Evolutionary conservation across 2,888 invertebrate species (phyloP).

Genomic region (Limnephilus auricula): DNA sequence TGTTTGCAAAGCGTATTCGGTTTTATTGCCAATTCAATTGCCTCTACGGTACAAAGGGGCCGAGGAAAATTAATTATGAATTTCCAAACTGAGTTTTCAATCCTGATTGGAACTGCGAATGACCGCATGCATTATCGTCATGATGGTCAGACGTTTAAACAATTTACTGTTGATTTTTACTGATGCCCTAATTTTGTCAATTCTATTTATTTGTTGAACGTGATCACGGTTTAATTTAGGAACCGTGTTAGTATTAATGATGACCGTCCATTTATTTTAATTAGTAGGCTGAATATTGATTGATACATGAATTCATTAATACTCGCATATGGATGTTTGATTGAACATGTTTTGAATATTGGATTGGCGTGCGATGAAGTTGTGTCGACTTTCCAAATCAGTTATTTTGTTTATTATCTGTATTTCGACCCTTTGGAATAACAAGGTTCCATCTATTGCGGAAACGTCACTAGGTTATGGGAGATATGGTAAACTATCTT

Average conservation of each 20-base stretch:
- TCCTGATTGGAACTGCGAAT: not conserved
- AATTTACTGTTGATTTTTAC: not conserved
- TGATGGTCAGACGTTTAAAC: not conserved
- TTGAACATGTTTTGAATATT: not conserved
- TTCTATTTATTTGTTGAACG: not conserved
- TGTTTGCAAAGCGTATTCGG: constrained; percentile 38
- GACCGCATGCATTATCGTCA: not conserved
- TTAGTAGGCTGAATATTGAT: not conserved
- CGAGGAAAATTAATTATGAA: constrained; percentile 35
- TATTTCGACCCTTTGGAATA: too few relatives aligned
- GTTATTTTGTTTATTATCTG: too few relatives aligned
- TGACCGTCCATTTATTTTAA: not conserved
- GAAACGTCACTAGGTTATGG: too few relatives aligned
- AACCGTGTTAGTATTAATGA: not conserved
- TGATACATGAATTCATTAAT: not conserved
- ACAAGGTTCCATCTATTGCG: too few relatives aligned
- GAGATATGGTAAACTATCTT: too few relatives aligned
- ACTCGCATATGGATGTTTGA: not conserved
- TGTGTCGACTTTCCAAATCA: too few relatives aligned
- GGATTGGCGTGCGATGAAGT: not conserved
- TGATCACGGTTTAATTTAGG: not conserved
- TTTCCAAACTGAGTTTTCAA: constrained; percentile 16
- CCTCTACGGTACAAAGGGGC: constrained; percentile 38
- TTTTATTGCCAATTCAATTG: constrained; percentile 51
- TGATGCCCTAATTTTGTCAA: not conserved